Evolutionary conservation across 2,113 vertebrate species (phyloP).

Genomic region (Sapajus apella): DNA sequence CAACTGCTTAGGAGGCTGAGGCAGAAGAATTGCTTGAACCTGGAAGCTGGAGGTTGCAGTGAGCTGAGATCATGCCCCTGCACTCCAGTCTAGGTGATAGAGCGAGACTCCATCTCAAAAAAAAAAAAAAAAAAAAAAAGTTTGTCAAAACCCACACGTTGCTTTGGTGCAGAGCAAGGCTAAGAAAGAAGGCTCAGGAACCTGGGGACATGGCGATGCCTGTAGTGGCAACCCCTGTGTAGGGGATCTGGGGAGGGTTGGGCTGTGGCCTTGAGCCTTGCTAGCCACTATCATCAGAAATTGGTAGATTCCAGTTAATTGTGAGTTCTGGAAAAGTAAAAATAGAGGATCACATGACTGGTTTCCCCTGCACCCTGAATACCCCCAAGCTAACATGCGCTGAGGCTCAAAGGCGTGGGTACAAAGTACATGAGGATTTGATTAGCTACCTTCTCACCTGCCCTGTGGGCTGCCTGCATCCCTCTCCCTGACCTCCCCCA

Average conservation of each 20-base stretch:
- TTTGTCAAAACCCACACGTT: too few relatives aligned
- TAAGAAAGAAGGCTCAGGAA: background rate
- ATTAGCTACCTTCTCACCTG: background rate
- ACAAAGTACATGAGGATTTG: background rate
- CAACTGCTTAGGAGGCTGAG: too few relatives aligned
- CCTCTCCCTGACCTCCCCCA: too few relatives aligned
- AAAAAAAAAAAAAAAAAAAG: too few relatives aligned
- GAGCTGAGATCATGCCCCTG: too few relatives aligned
- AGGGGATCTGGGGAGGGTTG: background rate
- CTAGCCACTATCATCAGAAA: background rate
- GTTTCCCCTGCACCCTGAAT: background rate
- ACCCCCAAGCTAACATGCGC: background rate
- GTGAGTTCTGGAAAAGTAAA: background rate
- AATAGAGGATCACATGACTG: background rate
- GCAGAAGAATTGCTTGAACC: too few relatives aligned
- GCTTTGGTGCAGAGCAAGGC: background rate
- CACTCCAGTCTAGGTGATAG: too few relatives aligned
- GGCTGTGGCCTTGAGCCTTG: background rate
- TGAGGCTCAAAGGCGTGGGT: background rate
- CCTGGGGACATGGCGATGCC: fast-evolving
- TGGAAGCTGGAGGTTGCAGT: too few relatives aligned
- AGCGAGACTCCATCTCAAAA: too few relatives aligned
- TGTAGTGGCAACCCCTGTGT: background rate
- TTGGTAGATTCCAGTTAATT: background rate
- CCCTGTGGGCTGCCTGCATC: background rate